Evolutionary conservation across 1,140 invertebrate genomes (phyloP), one percentile per base, ranked within the genome.

Genomic region (Lucilia cuprina): DNA sequence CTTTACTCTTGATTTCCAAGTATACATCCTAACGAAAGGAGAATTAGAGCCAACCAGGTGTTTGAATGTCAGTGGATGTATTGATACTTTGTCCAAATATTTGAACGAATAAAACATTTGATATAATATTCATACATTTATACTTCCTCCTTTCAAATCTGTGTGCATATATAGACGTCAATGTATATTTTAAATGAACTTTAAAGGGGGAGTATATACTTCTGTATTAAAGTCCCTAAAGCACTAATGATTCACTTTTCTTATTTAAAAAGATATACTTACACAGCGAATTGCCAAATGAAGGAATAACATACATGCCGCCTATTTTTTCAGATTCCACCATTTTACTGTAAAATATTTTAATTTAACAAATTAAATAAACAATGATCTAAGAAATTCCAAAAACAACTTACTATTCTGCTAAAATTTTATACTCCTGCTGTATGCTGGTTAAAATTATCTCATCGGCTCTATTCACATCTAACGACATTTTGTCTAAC

Each of bases 261-360:
- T 7, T 74, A 19, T 8, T 74, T 41, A n/a, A 17, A 82, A 55
- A 21, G 12, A 17, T 49, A 85, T 86, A 94, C 93, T 94, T 93
- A 96, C 95, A 86, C 87, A 96, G 93, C 74, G 95, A 94, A 89
- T 94, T 95, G 87, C 94, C 94, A 88, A 95, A 95, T 85, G 97
- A 98, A 83, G 98, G 97, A 91, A 98, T 97, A 5, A 98, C 95
- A 93, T 98, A 99, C 84, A 98, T 93, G 75, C 97, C 97, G 88
- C 94, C 94, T 55, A 98, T 91, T 90, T 96, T 95, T 92, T 98
- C 96, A 83, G 95, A 95, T 88, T 95, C 94, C 82, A 98, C 92
- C 93, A 97, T 95, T 90, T 97, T 95, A 91, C 96, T 98, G 88
- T 41, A 87, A 95, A 94, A 86, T 89, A 87, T 89, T 17, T 2